Base-by-base conservation (phyloP, 2,113 vertebrate genomes). In the Chrysemys picta region DNA sequence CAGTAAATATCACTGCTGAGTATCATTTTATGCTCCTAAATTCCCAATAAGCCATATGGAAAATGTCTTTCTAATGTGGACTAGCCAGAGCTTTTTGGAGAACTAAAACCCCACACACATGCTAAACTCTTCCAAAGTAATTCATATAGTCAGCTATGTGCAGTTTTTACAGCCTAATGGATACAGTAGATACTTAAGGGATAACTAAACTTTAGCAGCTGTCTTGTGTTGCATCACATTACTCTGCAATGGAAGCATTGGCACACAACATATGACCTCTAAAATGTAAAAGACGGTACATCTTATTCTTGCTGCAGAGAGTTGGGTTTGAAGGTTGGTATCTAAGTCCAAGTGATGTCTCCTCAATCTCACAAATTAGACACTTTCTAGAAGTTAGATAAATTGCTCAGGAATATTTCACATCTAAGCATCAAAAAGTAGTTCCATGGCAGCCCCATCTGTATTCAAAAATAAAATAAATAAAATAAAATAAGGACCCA, bases 21-120 rank as follows among this genome's bases (percentile, higher is more conserved):
- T 89, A 85, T 87, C 85, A 89, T 85, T 88, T 96, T 96, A 91
- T 92, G 87, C 86, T 82, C 87, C 81, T 94, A 62, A 95, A 93
- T 84, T 96, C 87, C 79, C 92, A 85, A 85, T 54, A 96, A 96
- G 75, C 90, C 95, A 88, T 89, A 95, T 94, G 95, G 96, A 96
- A 96, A 94, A 96, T 95, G 78, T 65, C 93, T 92, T 95, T 89
- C 81, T 95, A 85, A 92, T 87, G 69, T 90, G 75, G 93, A 95
- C 69, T 90, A 0, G 0, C 38, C 82, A 94, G 80, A 92, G 85
- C 57, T 91, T 88, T 96, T 83, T 89, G 42, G 83, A 92, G 72
- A 88, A 85, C 0, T 0, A 85, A 89, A 93, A 87, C 49, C 78
- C 8, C 82, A 29, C 79, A 65, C 62, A 76, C 76, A 69, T 10